These are phyloP conservation scores for Coregonus clupeaformis DNA, from an alignment of 2,113 vertebrate genomes.

Conservation along the genomic window DNA sequence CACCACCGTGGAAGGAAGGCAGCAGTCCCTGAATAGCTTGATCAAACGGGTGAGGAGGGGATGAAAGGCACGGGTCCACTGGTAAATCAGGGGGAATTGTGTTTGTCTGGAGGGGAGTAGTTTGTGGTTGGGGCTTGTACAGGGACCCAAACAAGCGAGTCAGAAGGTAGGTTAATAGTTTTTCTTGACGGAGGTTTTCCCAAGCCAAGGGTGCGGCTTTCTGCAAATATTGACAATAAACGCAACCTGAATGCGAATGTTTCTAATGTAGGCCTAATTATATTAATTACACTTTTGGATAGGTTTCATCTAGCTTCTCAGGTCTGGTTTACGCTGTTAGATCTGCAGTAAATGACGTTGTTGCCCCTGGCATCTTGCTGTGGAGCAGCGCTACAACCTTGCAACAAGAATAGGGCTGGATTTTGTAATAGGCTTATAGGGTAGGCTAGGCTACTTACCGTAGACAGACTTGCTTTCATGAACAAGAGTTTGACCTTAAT, in stretches of 20 bases:
- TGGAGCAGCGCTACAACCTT: background rate
- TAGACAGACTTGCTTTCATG: no score
- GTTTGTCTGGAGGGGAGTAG: background rate
- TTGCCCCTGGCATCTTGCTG: background rate
- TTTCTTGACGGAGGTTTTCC: constrained; percentile 4
- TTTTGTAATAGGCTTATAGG: constrained; percentile 9
- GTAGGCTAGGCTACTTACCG: no score
- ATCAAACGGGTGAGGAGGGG: constrained; percentile 65
- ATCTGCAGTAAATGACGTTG: background rate
- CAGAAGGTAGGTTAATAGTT: background rate
- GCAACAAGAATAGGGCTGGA: background rate
- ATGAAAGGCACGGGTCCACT: constrained; percentile 14
- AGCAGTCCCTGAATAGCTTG: constrained; percentile 64
- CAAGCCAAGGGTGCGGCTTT: constrained; percentile 64
- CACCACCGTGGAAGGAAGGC: constrained; percentile 57
- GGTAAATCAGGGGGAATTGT: background rate
- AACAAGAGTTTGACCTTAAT: no score
- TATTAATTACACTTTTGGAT: background rate
- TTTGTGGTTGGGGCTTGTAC: background rate
- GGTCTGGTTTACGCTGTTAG: background rate
- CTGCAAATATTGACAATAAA: constrained; percentile 31
- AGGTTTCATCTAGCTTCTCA: background rate
- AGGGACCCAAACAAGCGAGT: constrained; percentile 2
- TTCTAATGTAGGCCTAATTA: background rate
- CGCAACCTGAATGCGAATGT: background rate